Evolutionary conservation across 53 echinoderm and acorn worm genomes (phyloP).

Genomic region (Echinometra lucunter): DNA sequence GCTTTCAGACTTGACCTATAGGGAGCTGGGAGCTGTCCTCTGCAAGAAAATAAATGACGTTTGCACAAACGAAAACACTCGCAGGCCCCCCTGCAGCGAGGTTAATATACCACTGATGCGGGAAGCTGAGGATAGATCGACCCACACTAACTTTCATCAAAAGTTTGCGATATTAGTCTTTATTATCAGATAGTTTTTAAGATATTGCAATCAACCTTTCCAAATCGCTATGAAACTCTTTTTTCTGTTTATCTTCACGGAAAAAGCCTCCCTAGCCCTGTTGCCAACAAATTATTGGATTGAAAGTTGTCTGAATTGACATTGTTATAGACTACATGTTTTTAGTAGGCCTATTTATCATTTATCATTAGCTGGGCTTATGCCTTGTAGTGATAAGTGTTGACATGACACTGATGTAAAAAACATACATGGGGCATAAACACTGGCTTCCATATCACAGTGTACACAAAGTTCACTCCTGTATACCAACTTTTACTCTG

Average conservation of each 20-base stretch:
- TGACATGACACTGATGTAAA: conserved; percentile 42
- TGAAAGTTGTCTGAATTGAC: background rate
- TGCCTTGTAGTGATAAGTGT: background rate
- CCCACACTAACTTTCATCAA: background rate
- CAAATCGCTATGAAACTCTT: too few relatives aligned
- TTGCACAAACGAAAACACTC: conserved; percentile 53
- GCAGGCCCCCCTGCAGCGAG: conserved; percentile 36
- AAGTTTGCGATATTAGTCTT: background rate
- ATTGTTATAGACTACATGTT: background rate
- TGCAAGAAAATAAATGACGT: conserved; percentile 48
- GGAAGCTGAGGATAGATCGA: conserved; percentile 15
- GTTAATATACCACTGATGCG: conserved; percentile 36
- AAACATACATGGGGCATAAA: conserved; percentile 30
- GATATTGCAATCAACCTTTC: too few relatives aligned
- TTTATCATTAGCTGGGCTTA: conserved; percentile 22
- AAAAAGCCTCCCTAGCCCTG: too few relatives aligned
- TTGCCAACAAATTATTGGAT: background rate
- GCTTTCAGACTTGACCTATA: conserved; percentile 44
- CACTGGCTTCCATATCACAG: background rate
- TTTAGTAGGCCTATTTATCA: conserved; percentile 35
- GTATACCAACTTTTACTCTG: background rate
- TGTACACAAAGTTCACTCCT: conserved; percentile 10
- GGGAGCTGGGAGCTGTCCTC: background rate
- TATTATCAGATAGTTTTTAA: too few relatives aligned
- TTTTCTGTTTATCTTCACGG: too few relatives aligned